phyloP scores from a whole-genome alignment of 2,113 vertebrate species.

The Xyliphius kryptos region DNA sequence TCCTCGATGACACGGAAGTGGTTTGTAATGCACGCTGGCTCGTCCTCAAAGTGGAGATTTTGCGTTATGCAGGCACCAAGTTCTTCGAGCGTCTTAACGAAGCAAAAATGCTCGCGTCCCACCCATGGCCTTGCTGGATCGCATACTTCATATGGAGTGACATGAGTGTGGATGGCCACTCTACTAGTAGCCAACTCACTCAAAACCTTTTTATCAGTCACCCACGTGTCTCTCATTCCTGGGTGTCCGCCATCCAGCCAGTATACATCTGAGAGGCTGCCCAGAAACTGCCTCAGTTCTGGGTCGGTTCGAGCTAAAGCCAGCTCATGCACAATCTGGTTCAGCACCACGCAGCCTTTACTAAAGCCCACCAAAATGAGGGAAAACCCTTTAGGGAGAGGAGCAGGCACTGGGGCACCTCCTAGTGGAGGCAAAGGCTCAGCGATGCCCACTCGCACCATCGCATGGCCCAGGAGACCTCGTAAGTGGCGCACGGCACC shows the following conservation, averaged over 20 bases:
- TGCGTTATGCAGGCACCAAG: constrained; percentile 71
- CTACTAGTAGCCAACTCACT: constrained; percentile 75
- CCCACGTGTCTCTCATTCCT: constrained; percentile 90
- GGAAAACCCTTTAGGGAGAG: constrained; percentile 50
- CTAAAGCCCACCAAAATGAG: constrained; percentile 91
- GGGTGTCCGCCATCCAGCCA: constrained; percentile 97
- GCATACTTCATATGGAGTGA: constrained; percentile 90
- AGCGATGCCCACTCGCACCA: constrained; percentile 66
- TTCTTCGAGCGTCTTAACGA: constrained; percentile 78
- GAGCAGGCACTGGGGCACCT: constrained; percentile 32
- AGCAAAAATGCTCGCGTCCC: constrained; percentile 81
- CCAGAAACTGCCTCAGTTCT: constrained; percentile 67
- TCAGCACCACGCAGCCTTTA: constrained; percentile 97
- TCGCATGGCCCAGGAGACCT: constrained; percentile 78
- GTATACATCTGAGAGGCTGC: constrained; percentile 77
- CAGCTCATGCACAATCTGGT: constrained; percentile 89
- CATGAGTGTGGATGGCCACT: constrained; percentile 79
- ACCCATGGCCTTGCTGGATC: constrained; percentile 95
- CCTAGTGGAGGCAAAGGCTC: constrained; percentile 61
- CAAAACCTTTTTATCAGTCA: constrained; percentile 76
- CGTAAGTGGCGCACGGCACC: constrained; percentile 84
- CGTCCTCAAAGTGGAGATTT: constrained; percentile 83
- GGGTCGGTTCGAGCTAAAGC: constrained; percentile 75
- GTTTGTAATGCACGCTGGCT: constrained; percentile 82
- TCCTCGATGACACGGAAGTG: constrained; percentile 90